Evolutionary conservation across 2,888 invertebrate species (phyloP).

Genomic region (Ypsolopha sequella): DNA sequence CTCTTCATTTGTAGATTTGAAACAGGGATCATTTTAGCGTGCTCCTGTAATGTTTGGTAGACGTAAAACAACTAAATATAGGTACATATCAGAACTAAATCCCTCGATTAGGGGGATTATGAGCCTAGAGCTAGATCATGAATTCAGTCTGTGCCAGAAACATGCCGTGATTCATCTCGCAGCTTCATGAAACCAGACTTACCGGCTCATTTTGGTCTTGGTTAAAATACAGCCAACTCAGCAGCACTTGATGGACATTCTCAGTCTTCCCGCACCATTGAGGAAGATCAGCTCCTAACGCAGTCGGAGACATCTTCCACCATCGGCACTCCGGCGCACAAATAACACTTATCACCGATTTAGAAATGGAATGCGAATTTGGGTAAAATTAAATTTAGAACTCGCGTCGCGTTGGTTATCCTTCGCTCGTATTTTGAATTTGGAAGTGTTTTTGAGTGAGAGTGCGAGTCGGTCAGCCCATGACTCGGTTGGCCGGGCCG

Average conservation of each 20-base stretch:
- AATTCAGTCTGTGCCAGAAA: too few species aligned
- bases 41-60: too few species aligned
- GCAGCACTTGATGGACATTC: slow-evolving; percentile 45
- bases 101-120: too few species aligned
- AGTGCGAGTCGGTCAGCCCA: slow-evolving; percentile 25
- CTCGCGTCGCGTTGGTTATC: slow-evolving; percentile 3
- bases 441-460: not conserved
- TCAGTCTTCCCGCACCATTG: slow-evolving; percentile 59
- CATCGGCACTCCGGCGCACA: too few species aligned
- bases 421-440: slow-evolving; percentile 7
- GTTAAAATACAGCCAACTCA: slow-evolving; percentile 56
- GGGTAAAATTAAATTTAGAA: slow-evolving; percentile 4
- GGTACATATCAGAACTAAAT: too few species aligned
- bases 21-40: too few species aligned
- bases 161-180: too few species aligned
- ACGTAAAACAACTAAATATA: too few species aligned
- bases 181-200: slow-evolving; percentile 6
- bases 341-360: not conserved
- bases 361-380: slow-evolving; percentile 2
- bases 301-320: slow-evolving; percentile 50
- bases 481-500: slow-evolving; percentile 30
- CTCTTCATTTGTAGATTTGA: too few species aligned
- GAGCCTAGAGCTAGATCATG: too few species aligned
- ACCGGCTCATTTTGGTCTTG: slow-evolving; percentile 63
- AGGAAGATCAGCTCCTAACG: slow-evolving; percentile 50